Evolutionary conservation across 2,888 invertebrate genomes (phyloP).

Genomic region (Ophonus ardosiacus): DNA sequence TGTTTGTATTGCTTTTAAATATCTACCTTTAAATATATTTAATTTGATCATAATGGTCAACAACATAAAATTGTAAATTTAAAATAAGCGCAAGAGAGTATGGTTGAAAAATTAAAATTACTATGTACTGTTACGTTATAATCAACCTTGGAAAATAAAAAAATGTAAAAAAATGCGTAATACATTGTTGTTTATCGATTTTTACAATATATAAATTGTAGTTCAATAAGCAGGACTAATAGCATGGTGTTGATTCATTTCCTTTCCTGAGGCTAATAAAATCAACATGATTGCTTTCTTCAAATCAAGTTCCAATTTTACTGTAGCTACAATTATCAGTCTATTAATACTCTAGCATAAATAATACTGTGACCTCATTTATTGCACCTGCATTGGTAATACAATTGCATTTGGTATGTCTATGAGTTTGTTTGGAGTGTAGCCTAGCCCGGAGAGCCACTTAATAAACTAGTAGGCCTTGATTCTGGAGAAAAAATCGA

Average conservation of each 20-base stretch:
- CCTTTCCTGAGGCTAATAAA: conserved; percentile 32
- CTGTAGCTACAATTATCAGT: conserved; percentile 37
- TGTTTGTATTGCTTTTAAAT: too few species aligned
- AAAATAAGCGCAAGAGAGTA: neutral
- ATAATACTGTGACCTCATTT: conserved; percentile 53
- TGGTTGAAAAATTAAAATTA: neutral
- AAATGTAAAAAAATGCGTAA: neutral
- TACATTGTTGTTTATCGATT: neutral
- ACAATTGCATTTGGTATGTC: conserved; percentile 33
- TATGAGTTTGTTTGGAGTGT: neutral
- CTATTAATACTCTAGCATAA: conserved; percentile 42
- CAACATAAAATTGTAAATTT: neutral
- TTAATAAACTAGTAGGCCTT: conserved; percentile 53
- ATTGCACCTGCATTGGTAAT: conserved; percentile 21
- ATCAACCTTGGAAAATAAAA: neutral
- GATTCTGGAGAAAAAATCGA: conserved; percentile 39
- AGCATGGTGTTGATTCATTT: conserved; percentile 30
- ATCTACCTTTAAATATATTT: too few species aligned
- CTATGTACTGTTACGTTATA: neutral
- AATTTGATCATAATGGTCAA: too few species aligned
- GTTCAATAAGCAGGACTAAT: conserved; percentile 32
- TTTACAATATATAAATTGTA: neutral
- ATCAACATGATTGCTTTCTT: conserved; percentile 23
- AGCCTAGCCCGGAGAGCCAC: neutral
- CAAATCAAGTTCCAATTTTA: conserved; percentile 30